Conservation (phyloP, 2,113 vertebrate genomes). For the Montifringilla adamsi region DNA sequence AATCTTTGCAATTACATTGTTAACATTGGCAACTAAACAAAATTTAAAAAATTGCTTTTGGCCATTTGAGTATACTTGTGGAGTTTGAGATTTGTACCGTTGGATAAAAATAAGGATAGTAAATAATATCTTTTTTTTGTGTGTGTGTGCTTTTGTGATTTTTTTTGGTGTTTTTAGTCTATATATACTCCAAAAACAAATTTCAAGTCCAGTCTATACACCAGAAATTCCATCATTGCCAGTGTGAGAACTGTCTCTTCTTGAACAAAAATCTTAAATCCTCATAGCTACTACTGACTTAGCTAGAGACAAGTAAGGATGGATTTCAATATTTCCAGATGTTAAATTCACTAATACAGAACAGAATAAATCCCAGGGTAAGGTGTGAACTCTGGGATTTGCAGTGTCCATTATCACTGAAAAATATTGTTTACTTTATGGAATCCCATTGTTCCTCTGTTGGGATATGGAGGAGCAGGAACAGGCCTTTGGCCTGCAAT, state of each 20-base stretch:
- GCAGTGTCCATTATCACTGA: neutral
- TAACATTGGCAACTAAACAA: neutral
- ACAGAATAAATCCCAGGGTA: neutral
- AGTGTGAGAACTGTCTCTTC: neutral
- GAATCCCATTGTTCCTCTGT: neutral
- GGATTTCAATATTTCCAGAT: neutral
- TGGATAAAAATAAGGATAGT: neutral
- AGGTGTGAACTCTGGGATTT: neutral
- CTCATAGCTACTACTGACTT: neutral
- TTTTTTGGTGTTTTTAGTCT: neutral
- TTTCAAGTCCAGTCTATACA: neutral
- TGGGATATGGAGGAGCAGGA: neutral
- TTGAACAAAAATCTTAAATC: neutral
- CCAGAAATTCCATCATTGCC: neutral
- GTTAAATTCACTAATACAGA: neutral
- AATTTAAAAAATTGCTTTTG: neutral
- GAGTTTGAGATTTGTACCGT: neutral
- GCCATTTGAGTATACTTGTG: neutral
- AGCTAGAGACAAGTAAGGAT: neutral
- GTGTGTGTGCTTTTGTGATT: neutral
- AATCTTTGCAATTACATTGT: neutral
- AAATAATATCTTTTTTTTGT: neutral
- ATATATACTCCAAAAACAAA: neutral
- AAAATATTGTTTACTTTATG: neutral
- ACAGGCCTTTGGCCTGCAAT: neutral